These are phyloP conservation scores for Tetropium fuscum DNA, from an alignment of 2,888 invertebrate species.

Conservation along the genomic window DNA sequence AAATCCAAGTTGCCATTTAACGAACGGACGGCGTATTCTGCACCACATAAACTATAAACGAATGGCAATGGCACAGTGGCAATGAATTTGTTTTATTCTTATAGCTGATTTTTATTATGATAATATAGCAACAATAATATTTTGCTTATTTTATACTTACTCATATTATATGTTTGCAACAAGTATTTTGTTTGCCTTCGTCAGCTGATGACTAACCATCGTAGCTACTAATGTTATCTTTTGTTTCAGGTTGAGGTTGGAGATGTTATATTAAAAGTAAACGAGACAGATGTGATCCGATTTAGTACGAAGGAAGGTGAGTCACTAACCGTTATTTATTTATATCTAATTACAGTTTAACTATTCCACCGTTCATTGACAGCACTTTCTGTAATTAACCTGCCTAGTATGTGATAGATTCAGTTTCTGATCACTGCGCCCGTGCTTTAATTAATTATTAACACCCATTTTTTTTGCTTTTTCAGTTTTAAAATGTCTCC, in stretches of 20 bases:
- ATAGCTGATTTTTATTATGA: too few relatives aligned
- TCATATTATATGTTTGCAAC: too few relatives aligned
- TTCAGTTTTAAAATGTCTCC: conserved; percentile 93
- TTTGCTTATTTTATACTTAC: too few relatives aligned
- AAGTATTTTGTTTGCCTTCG: too few relatives aligned
- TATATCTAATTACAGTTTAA: conserved; percentile 10
- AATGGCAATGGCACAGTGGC: too few relatives aligned
- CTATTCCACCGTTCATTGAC: conserved; percentile 1
- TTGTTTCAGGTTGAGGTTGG: conserved; percentile 90
- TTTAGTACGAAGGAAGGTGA: conserved; percentile 94
- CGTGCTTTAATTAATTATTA: conserved; percentile 36
- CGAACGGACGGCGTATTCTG: too few relatives aligned
- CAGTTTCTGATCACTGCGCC: conserved; percentile 6
- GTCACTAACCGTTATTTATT: conserved; percentile 22
- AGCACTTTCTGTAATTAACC: conserved; percentile 23
- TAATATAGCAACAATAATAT: too few relatives aligned
- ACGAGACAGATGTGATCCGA: conserved; percentile 92
- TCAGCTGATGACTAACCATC: too few relatives aligned
- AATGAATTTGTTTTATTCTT: too few relatives aligned
- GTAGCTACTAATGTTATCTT: conserved; percentile 45
- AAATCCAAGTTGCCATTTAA: too few relatives aligned
- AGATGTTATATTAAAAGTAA: conserved; percentile 93
- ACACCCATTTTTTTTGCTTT: conserved; percentile 61
- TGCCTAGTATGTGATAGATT: conserved; percentile 7
- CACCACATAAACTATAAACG: too few relatives aligned